Evolutionary conservation across 2,113 vertebrate species (phyloP).

Genomic region (Eretmochelys imbricata): DNA sequence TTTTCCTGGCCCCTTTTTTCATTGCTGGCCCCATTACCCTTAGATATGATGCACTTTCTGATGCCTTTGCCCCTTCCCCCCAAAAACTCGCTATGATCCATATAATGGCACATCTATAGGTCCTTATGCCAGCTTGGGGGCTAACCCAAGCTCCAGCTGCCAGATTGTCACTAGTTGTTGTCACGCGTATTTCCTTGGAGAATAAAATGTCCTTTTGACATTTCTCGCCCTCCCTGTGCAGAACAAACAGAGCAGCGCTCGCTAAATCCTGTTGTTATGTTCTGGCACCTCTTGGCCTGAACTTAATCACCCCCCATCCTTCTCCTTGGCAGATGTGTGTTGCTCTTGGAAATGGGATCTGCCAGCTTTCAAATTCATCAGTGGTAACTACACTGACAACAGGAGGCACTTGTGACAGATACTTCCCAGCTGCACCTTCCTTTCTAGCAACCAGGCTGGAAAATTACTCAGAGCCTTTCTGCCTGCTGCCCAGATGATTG

Average conservation of each 20-base stretch:
- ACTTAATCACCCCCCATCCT: rapidly evolving
- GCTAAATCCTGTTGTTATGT: not conserved
- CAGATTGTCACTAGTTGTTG: not conserved
- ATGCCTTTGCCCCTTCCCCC: not conserved
- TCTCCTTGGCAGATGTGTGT: not conserved
- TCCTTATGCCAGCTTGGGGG: not conserved
- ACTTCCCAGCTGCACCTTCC: not conserved
- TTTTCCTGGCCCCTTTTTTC: not conserved
- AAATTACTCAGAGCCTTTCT: not conserved
- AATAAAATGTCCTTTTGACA: not conserved
- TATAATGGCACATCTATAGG: rapidly evolving
- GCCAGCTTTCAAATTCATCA: not conserved
- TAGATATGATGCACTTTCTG: rapidly evolving
- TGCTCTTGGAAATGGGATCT: not conserved
- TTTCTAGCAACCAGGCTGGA: not conserved
- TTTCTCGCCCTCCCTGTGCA: not conserved
- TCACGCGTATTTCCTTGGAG: rapidly evolving
- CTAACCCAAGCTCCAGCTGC: not conserved
- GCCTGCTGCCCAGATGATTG: not conserved
- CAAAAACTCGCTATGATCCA: not conserved
- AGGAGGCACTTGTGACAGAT: not conserved
- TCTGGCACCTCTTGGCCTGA: not conserved
- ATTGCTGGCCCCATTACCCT: not conserved
- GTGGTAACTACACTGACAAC: not conserved
- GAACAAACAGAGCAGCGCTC: not conserved